Evolutionary conservation across 1,140 invertebrate species (phyloP).

Genomic region (Bradynema listronoti): DNA sequence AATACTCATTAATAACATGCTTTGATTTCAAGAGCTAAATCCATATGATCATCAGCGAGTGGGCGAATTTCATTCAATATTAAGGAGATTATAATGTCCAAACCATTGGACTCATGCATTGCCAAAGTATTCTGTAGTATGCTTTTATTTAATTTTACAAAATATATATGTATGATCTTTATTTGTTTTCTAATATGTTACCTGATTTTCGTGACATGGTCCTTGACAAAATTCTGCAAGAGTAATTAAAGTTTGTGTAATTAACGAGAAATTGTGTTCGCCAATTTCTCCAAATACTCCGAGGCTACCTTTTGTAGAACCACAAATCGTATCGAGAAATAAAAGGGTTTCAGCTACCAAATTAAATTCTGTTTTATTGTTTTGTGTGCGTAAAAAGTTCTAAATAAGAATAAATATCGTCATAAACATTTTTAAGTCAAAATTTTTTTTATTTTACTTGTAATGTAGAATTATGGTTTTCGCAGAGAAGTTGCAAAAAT

Average conservation of each 20-base stretch:
- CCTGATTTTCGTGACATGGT: conserved; percentile 89
- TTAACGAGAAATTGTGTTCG: conserved; percentile 88
- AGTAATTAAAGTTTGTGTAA: conserved; percentile 94
- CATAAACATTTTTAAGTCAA: not conserved
- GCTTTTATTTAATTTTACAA: conserved; percentile 9
- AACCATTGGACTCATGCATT: conserved; percentile 92
- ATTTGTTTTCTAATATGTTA: conserved; percentile 24
- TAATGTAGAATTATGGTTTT: conserved; percentile 92
- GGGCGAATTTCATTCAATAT: conserved; percentile 97
- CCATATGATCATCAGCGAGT: conserved; percentile 86
- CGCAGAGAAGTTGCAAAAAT: conserved; percentile 92
- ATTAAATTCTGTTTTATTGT: conserved; percentile 91
- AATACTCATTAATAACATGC: conserved; percentile 38
- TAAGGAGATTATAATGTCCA: conserved; percentile 95
- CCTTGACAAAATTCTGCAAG: conserved; percentile 99
- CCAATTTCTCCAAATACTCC: conserved; percentile 92
- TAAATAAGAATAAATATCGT: conserved; percentile 58
- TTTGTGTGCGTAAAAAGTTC: conserved; percentile 88
- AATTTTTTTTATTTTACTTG: conserved; percentile 65
- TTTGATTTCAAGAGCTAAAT: conserved; percentile 90
- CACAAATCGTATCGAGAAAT: conserved; percentile 98
- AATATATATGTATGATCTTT: not conserved
- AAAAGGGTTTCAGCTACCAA: conserved; percentile 89
- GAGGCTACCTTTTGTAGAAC: conserved; percentile 93
- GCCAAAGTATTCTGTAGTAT: conserved; percentile 81